Percentiles rank a stretch among this genome's conserved stretches.
phyloP scores from a whole-genome alignment of 2,113 vertebrate species.

The Pyxicephalus adspersus region DNA sequence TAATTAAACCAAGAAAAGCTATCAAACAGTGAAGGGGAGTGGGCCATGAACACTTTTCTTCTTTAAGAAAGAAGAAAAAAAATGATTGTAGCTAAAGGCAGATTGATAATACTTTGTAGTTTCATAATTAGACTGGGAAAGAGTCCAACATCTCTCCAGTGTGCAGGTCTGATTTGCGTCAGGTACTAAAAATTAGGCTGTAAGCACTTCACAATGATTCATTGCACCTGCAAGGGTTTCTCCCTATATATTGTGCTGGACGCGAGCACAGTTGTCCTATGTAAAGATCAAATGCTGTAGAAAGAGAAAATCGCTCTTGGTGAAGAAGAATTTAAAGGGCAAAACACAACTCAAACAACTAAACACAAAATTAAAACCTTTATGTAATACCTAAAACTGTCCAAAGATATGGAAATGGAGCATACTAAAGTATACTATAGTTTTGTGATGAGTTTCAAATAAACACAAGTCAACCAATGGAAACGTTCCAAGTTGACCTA shows the following conservation, averaged over 20 bases:
- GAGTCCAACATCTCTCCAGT: constrained; percentile 21
- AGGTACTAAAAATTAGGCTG: constrained; percentile 41
- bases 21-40: constrained; percentile 11
- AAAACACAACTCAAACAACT: too few relatives aligned
- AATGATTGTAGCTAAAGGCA: constrained; percentile 19
- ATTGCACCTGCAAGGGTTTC: constrained; percentile 39
- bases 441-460: too few relatives aligned
- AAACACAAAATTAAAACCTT: too few relatives aligned
- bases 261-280: not conserved
- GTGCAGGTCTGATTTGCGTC: constrained; percentile 44
- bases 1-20: not conserved
- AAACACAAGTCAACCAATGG: too few relatives aligned
- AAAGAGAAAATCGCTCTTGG: too few relatives aligned
- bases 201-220: constrained; percentile 38
- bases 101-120: constrained; percentile 48
- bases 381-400: too few relatives aligned
- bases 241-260: constrained; percentile 4
- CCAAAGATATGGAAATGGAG: too few relatives aligned
- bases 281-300: not conserved
- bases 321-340: too few relatives aligned
- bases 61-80: constrained; percentile 14
- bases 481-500: too few relatives aligned
- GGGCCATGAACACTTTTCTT: constrained; percentile 8
- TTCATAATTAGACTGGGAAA: constrained; percentile 49
- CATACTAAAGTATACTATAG: too few relatives aligned